Evolutionary conservation across 2,888 invertebrate genomes (phyloP).

Genomic region (Epirrhoe alternata): DNA sequence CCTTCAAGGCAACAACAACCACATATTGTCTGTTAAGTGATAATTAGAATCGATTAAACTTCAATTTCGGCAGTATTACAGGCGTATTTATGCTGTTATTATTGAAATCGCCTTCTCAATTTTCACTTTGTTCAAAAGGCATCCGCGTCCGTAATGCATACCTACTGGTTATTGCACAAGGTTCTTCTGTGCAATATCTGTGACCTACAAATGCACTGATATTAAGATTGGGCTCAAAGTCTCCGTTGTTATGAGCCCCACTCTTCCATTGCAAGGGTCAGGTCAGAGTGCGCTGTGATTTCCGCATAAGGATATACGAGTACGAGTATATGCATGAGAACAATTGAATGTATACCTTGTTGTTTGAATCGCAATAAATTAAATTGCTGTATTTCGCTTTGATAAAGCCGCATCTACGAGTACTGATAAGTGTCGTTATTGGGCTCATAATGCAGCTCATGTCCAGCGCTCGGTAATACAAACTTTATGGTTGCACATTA

Average conservation of each 20-base stretch:
- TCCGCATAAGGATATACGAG: constrained; percentile 66
- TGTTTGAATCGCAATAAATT: constrained; percentile 56
- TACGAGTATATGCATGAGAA: constrained; percentile 43
- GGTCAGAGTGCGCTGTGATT: constrained; percentile 72
- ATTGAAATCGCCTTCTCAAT: constrained; percentile 31
- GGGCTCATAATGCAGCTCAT: constrained; percentile 33
- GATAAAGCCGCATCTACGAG: constrained; percentile 63
- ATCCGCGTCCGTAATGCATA: constrained; percentile 60
- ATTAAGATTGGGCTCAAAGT: constrained; percentile 61
- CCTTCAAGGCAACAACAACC: constrained; percentile 20
- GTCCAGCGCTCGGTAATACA: constrained; percentile 44
- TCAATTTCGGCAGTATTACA: constrained; percentile 14
- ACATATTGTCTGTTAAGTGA: constrained; percentile 6
- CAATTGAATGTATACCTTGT: constrained; percentile 66
- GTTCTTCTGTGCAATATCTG: constrained; percentile 69
- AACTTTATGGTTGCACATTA: constrained; percentile 64
- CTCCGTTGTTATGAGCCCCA: constrained; percentile 60
- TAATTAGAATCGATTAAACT: constrained; percentile 21
- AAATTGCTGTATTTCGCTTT: constrained; percentile 65
- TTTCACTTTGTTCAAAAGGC: constrained; percentile 50
- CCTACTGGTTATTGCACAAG: constrained; percentile 69
- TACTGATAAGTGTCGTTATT: constrained; percentile 64
- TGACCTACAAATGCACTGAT: constrained; percentile 70
- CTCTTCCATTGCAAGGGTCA: constrained; percentile 56
- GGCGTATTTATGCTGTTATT: constrained; percentile 6